Conservation (phyloP, 2,113 vertebrate genomes). For the Platysternon megacephalum region DNA sequence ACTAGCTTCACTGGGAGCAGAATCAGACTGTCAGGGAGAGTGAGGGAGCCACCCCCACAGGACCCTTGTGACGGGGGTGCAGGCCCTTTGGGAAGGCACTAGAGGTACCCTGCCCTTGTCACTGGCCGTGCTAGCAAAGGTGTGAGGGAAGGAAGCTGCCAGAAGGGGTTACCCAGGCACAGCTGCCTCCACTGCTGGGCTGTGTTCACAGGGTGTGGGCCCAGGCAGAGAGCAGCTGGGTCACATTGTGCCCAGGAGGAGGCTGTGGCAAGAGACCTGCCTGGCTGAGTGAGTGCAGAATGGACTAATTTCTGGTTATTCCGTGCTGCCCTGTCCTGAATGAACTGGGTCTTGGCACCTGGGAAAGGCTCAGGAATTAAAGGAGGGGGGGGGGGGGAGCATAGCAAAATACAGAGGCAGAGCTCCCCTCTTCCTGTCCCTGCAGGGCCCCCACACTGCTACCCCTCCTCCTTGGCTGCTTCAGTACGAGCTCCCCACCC, state of each 20-base stretch:
- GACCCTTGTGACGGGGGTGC: not conserved
- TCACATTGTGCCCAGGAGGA: not conserved
- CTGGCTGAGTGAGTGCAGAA: not conserved
- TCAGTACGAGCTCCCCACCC: not conserved
- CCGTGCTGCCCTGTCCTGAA: not conserved
- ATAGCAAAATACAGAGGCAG: not conserved
- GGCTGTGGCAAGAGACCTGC: not conserved
- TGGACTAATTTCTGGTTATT: not conserved
- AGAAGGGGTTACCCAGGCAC: not conserved
- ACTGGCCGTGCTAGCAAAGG: not conserved
- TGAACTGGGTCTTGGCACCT: not conserved
- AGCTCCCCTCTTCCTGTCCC: not conserved
- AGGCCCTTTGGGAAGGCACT: not conserved
- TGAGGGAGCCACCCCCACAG: too few species aligned
- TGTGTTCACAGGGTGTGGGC: not conserved
- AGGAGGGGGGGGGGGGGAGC: not conserved
- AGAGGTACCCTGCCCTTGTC: too few species aligned
- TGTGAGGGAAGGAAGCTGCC: not conserved
- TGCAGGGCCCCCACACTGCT: not conserved
- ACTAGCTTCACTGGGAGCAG: not conserved
- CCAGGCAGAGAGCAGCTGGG: not conserved
- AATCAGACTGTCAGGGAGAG: not conserved
- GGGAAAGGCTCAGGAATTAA: not conserved
- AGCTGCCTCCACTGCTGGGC: not conserved
- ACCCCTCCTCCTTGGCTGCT: not conserved